Evolutionary conservation across 2,888 invertebrate genomes (phyloP).

Genomic region (Hypolimnas misippus): DNA sequence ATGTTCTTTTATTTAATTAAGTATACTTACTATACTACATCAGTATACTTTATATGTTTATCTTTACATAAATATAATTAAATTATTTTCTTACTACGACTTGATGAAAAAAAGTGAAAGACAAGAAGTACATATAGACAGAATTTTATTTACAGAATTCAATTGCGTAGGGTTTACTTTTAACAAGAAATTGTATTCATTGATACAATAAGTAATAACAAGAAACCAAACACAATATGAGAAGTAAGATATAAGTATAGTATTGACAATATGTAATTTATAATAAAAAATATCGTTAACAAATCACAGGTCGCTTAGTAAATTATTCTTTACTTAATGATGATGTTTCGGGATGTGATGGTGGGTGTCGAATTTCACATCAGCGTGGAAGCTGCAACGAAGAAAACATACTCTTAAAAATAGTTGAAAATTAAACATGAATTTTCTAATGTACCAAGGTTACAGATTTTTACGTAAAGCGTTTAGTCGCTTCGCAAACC

Average conservation of each 20-base stretch:
- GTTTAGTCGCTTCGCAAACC: too few species aligned
- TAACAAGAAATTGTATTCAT: background rate
- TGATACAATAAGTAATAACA: background rate
- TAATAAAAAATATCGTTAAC: constrained; percentile 8
- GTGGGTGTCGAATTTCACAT: constrained; percentile 71
- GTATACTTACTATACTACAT: too few species aligned
- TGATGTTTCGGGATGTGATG: constrained; percentile 60
- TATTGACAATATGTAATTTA: background rate
- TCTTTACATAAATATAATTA: too few species aligned
- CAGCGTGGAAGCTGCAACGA: constrained; percentile 71
- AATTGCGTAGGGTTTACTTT: background rate
- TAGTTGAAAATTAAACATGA: too few species aligned
- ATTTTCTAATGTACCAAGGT: too few species aligned
- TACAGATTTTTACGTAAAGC: too few species aligned
- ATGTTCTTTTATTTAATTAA: too few species aligned
- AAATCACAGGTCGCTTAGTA: background rate
- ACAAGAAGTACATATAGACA: background rate
- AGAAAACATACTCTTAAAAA: constrained; percentile 25
- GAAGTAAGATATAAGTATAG: background rate
- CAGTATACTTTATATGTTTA: too few species aligned
- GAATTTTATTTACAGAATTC: constrained; percentile 1
- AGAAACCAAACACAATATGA: background rate
- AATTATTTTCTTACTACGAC: background rate
- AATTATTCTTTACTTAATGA: constrained; percentile 15
- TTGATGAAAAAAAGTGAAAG: background rate